Evolutionary conservation across 2,797 vertebrate species (phyloP), one percentile per base, ranked within the genome.

Genomic region (Chelon labrosus): DNA sequence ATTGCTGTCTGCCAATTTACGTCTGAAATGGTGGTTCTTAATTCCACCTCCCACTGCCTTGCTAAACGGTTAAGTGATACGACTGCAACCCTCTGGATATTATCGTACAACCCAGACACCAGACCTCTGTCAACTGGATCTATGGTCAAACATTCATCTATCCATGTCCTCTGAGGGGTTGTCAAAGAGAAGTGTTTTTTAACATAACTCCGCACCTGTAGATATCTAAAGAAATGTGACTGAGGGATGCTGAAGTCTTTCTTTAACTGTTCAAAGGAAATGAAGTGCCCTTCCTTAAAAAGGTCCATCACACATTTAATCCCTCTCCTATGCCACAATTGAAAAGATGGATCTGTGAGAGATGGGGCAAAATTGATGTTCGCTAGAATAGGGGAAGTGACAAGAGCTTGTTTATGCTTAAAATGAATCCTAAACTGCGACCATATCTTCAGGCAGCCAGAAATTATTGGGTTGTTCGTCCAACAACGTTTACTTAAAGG

Each of bases 201-300:
- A 5, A 44, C 25, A 54, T n/a, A 65, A 54, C 47, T 44, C 0
- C 11, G 6, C 3, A 55, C 16, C 16, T 69, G 47, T n/a, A 67
- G 7, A 10, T 58, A 67, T 25, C 41, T 64, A 65, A 76, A 68
- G 41, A 75, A 52, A 6, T 47, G 11, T 5, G 39, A 44, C 3
- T 25, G 49, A 7, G 47, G 54, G 10, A 57, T 38, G 17, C 20
- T 35, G 7, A 63, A 76, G 31, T 59, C 47, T 1, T 11, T 68
- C 39, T 67, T 65, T 20, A 65, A 5, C 47, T 60, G 41, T 39
- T 72, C 62, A 59, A 71, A 68, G 16, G 41, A 75, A 17, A 69
- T 25, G 20, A 75, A 61, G 14, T 25, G 14, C 2, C 47, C 54
- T 5, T 44, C 22, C 13, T 52, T 64, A 25, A 73, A 65, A 5